phyloP scores from a whole-genome alignment of 2,113 vertebrate species.

The Egretta garzetta region DNA sequence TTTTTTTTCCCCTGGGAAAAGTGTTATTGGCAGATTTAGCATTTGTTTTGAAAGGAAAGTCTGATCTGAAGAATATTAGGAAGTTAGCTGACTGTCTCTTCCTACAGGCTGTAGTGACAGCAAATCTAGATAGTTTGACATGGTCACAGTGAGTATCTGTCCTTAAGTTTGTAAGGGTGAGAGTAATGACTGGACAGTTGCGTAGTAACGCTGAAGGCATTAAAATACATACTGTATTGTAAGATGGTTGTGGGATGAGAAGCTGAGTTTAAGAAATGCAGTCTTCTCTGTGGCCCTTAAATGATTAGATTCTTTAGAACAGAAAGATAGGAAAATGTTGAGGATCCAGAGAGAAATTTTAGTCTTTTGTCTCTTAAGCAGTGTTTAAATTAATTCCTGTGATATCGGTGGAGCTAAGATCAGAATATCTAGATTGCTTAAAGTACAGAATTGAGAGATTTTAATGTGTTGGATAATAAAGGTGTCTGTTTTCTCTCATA shows the following conservation, averaged over 20 bases:
- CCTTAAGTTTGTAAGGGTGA: not conserved
- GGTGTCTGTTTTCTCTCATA: not conserved
- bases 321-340: not conserved
- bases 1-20: not conserved
- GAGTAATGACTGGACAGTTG: not conserved
- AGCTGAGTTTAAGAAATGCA: not conserved
- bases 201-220: not conserved
- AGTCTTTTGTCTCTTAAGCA: not conserved
- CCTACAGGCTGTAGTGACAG: not conserved
- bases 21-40: not conserved
- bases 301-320: not conserved
- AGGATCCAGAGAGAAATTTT: not conserved
- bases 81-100: not conserved
- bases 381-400: not conserved
- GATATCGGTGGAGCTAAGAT: not conserved
- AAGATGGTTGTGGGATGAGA: not conserved
- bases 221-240: not conserved
- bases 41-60: not conserved
- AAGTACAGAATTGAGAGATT: not conserved
- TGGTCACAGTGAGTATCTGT: not conserved
- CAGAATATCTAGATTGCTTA: not conserved
- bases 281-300: not conserved
- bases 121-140: not conserved
- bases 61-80: not conserved
- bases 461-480: not conserved